Percentiles rank a stretch among this genome's conserved stretches.
Conservation (phyloP, 2,113 vertebrate genomes). For the Hippocampus mohnikei region DNA sequence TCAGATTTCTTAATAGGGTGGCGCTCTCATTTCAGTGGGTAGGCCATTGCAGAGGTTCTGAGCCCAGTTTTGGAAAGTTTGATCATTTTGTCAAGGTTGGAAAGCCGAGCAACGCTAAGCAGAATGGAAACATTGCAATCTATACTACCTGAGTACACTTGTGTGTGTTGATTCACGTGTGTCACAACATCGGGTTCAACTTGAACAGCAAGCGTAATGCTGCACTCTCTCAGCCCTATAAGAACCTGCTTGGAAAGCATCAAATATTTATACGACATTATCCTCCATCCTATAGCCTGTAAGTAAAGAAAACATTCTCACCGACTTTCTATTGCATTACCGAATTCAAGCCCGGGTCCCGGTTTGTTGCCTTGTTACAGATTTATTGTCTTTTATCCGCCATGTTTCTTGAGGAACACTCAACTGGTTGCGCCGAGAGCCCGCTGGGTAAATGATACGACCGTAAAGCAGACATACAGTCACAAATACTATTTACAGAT, state of each 20-base stretch:
- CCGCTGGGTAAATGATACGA: conserved; percentile 26
- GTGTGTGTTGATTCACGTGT: not conserved
- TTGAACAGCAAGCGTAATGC: conserved; percentile 82
- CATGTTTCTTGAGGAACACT: conserved; percentile 23
- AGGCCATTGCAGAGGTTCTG: too few relatives aligned
- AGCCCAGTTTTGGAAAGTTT: not conserved
- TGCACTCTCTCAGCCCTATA: conserved; percentile 74
- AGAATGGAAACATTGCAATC: conserved; percentile 27
- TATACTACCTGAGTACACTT: conserved; percentile 1
- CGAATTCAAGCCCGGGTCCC: conserved; percentile 19
- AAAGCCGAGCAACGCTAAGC: conserved; percentile 84
- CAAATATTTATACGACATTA: conserved; percentile 78
- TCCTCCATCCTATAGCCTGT: conserved; percentile 61
- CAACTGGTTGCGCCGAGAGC: conserved; percentile 22
- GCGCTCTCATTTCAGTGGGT: not conserved
- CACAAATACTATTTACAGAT: conserved; percentile 38
- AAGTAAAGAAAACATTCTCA: conserved; percentile 55
- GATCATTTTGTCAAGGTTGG: not conserved
- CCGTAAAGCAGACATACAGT: conserved; percentile 13
- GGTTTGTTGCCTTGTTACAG: conserved; percentile 25
- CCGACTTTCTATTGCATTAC: conserved; percentile 44
- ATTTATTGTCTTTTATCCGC: conserved; percentile 31
- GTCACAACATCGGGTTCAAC: conserved; percentile 47
- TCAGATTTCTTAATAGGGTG: not conserved
- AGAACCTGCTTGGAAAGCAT: conserved; percentile 76